A percentile compares a stretch with the other conserved stretches of the same genome.
phyloP scores from a whole-genome alignment of 2,113 vertebrate genomes.

The Nibea coibor region DNA sequence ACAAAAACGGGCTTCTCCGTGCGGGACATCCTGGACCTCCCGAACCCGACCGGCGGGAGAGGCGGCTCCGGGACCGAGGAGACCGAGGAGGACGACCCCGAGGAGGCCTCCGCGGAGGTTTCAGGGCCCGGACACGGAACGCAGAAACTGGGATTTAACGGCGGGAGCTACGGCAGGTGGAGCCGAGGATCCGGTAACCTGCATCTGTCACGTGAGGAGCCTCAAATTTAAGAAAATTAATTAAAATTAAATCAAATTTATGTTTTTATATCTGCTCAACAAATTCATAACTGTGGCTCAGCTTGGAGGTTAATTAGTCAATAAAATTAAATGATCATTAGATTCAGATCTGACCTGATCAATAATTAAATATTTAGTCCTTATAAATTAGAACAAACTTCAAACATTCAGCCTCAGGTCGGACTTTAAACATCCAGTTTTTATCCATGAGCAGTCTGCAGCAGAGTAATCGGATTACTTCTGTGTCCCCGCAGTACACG shows the following conservation, averaged over 20 bases:
- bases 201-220: conserved; percentile 88
- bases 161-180: conserved; percentile 88
- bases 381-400: not conserved
- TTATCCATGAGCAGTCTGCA: not conserved
- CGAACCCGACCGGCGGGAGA: conserved; percentile 85
- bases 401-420: not conserved
- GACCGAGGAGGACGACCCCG: conserved; percentile 85
- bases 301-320: too few relatives aligned
- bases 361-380: not conserved
- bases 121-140: conserved; percentile 73
- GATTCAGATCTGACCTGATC: not conserved
- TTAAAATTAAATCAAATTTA: not conserved
- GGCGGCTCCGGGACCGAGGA: conserved; percentile 84
- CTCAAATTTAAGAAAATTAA: not conserved
- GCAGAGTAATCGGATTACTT: conserved; percentile 40
- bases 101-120: conserved; percentile 81
- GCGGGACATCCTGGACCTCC: conserved; percentile 93
- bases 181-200: conserved; percentile 86
- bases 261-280: too few relatives aligned
- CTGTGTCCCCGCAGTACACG: conserved; percentile 83
- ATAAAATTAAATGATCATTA: not conserved
- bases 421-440: not conserved
- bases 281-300: not conserved
- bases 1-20: conserved; percentile 94
- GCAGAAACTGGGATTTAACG: conserved; percentile 82